A percentile compares a stretch with the other conserved stretches of the same genome.
Conservation (phyloP, 2,888 invertebrate species). For the Ophion ventricosus region DNA sequence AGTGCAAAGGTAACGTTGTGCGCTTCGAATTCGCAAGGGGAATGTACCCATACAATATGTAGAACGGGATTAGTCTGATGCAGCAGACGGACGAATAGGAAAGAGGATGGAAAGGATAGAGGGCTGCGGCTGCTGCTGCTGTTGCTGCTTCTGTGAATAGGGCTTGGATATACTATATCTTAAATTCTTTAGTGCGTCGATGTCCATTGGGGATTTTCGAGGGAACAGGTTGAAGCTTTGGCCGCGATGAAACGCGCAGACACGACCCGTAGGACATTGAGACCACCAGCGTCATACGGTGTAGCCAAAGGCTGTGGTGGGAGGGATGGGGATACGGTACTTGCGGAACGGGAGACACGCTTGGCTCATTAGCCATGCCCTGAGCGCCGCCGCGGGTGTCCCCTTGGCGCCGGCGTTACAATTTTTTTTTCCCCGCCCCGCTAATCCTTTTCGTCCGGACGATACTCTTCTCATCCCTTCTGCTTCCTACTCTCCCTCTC, state of each 20-base stretch:
- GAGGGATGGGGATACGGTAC: constrained; percentile 24
- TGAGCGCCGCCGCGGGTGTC: constrained; percentile 59
- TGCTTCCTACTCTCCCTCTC: constrained; percentile 2
- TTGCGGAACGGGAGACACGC: constrained; percentile 53
- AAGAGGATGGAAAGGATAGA: neutral
- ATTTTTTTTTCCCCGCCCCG: constrained; percentile 39
- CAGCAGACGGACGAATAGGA: constrained; percentile 49
- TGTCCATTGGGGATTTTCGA: constrained; percentile 55
- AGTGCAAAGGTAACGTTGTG: neutral
- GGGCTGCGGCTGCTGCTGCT: too few species aligned
- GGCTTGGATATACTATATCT: constrained; percentile 37
- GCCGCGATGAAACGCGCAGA: constrained; percentile 35
- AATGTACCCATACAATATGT: constrained; percentile 53
- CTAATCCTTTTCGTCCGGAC: constrained; percentile 68
- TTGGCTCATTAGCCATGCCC: constrained; percentile 65
- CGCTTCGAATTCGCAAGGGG: constrained; percentile 22
- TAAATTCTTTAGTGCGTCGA: constrained; percentile 63
- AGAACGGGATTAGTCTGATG: constrained; percentile 64
- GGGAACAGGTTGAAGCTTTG: constrained; percentile 31
- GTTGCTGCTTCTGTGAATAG: too few species aligned
- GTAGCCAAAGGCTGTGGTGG: neutral
- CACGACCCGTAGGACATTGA: constrained; percentile 21
- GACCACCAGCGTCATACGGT: constrained; percentile 18
- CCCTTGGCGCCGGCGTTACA: constrained; percentile 63
- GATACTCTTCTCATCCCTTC: constrained; percentile 27